Conservation (phyloP, 2,113 vertebrate species). For the Pitta sordida region DNA sequence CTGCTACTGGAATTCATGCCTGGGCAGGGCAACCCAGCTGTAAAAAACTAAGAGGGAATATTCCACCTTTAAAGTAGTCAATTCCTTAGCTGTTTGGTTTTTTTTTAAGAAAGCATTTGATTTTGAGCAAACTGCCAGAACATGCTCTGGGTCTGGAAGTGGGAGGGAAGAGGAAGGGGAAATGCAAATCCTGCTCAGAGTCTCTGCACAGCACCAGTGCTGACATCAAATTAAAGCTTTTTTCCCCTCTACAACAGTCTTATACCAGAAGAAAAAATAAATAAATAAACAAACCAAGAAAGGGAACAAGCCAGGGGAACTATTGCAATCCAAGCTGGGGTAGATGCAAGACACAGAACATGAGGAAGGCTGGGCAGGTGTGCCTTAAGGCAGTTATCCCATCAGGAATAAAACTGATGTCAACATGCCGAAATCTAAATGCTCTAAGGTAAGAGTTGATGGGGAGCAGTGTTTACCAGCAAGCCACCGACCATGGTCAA, state of each 20-base stretch:
- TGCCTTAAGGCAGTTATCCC: not conserved
- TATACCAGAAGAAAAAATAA: not conserved
- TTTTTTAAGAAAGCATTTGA: not conserved
- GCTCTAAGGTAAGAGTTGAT: not conserved
- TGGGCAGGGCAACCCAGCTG: not conserved
- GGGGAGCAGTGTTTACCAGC: not conserved
- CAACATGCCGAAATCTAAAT: not conserved
- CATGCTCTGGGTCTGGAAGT: not conserved
- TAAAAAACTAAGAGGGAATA: not conserved
- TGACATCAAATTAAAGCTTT: not conserved
- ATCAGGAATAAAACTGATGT: not conserved
- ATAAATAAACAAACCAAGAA: rapidly evolving
- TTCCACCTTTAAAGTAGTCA: not conserved
- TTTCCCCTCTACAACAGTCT: not conserved
- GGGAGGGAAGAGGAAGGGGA: conserved; percentile 36
- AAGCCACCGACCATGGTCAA: not conserved
- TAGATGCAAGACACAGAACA: not conserved
- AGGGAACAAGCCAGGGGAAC: not conserved
- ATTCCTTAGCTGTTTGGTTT: not conserved
- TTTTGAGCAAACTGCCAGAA: not conserved
- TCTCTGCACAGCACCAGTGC: not conserved
- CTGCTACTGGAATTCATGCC: not conserved
- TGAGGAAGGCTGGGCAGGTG: rapidly evolving
- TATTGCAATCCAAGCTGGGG: not conserved
- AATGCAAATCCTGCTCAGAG: not conserved